phyloP scores from a whole-genome alignment of 2,113 vertebrate genomes.

The Delphinapterus leucas region DNA sequence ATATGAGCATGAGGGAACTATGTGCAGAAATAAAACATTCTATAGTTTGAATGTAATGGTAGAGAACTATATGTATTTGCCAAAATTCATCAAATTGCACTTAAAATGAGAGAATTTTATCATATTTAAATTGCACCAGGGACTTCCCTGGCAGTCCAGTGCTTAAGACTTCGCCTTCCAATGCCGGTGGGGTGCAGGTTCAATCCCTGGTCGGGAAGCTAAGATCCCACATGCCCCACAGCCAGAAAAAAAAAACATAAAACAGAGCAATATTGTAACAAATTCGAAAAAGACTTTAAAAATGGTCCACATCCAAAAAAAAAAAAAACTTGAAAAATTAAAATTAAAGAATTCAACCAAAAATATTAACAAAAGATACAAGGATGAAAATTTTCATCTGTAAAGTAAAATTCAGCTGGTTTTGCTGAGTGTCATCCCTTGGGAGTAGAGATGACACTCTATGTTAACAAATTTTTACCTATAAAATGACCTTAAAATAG shows the following conservation, averaged over 20 bases:
- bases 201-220: no score
- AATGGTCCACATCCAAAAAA: no score
- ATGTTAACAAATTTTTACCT: not conserved
- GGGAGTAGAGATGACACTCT: not conserved
- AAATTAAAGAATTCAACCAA: not conserved
- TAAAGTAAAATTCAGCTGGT: not conserved
- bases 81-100: not conserved
- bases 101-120: not conserved
- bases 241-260: no score
- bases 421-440: conserved; percentile 1
- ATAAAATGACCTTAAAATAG: not conserved
- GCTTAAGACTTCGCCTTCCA: no score
- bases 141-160: no score
- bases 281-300: no score
- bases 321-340: no score
- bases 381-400: not conserved
- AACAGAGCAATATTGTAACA: no score
- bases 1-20: not conserved
- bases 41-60: not conserved
- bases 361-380: not conserved
- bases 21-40: not conserved
- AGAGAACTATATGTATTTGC: not conserved
- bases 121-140: not conserved
- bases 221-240: no score
- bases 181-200: no score